phyloP scores from a whole-genome alignment of 1,140 invertebrate genomes.

The Eupristina koningsbergeri region DNA sequence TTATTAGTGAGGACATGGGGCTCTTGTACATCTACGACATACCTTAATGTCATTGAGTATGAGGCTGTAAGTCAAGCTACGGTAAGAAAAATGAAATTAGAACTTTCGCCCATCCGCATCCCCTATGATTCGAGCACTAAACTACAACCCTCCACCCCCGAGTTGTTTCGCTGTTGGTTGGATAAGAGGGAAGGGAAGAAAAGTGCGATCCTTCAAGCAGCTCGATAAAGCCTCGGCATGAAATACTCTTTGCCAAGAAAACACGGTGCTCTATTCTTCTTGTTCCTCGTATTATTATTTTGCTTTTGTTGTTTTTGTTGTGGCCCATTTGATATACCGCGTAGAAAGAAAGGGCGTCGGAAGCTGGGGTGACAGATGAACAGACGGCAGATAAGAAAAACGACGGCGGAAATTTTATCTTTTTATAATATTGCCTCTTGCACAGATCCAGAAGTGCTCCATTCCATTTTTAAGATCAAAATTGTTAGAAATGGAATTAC shows the following conservation, averaged over 20 bases:
- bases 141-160: not conserved
- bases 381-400: not conserved
- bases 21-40: not conserved
- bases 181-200: too few species aligned
- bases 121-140: not conserved
- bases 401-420: not conserved
- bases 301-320: not conserved
- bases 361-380: not conserved
- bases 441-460: not conserved
- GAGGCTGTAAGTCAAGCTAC: not conserved
- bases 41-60: not conserved
- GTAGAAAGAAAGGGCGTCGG: not conserved
- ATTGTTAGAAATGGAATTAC: not conserved
- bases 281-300: not conserved
- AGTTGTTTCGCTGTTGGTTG: not conserved
- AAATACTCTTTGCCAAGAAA: not conserved
- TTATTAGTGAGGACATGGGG: too few species aligned
- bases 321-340: not conserved
- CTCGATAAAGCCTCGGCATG: not conserved
- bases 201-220: not conserved
- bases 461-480: not conserved
- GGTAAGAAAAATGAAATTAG: not conserved
- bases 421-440: not conserved
- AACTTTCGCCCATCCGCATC: not conserved
- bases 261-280: constrained; percentile 1